These are phyloP conservation scores for Drosophila ohnishii DNA, from an alignment of 1,140 invertebrate species.

Conservation along the genomic window DNA sequence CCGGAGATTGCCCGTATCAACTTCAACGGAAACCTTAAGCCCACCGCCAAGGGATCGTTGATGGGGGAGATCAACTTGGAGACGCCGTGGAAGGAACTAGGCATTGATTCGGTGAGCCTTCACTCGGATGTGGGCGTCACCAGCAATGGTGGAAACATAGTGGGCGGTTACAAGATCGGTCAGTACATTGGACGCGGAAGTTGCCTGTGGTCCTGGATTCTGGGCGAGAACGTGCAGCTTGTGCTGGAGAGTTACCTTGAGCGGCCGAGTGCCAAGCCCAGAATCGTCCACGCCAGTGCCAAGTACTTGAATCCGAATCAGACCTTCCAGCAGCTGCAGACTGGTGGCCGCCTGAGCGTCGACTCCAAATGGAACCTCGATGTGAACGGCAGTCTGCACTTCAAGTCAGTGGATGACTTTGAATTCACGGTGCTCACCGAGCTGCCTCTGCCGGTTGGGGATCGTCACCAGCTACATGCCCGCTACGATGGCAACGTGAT, in stretches of 20 bases:
- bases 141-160: slow-evolving; percentile 45
- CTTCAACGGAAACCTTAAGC: slow-evolving; percentile 61
- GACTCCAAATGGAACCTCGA: slow-evolving; percentile 84
- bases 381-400: slow-evolving; percentile 72
- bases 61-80: slow-evolving; percentile 64
- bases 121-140: slow-evolving; percentile 54
- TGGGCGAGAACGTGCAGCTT: slow-evolving; percentile 83
- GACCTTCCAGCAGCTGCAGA: slow-evolving; percentile 83
- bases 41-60: slow-evolving; percentile 21
- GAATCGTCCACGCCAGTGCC: slow-evolving; percentile 69
- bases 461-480: slow-evolving; percentile 57
- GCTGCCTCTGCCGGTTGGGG: slow-evolving; percentile 66
- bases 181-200: slow-evolving; percentile 60
- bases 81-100: slow-evolving; percentile 75
- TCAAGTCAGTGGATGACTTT: slow-evolving; percentile 62
- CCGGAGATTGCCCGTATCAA: slow-evolving; percentile 71
- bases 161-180: slow-evolving; percentile 68
- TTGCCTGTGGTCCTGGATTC: slow-evolving; percentile 73
- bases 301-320: slow-evolving; percentile 84
- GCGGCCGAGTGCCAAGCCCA: slow-evolving; percentile 63
- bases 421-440: slow-evolving; percentile 47
- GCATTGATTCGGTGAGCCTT: slow-evolving; percentile 70
- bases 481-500: slow-evolving; percentile 70
- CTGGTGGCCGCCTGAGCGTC: slow-evolving; percentile 84
- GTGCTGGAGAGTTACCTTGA: slow-evolving; percentile 77